Evolutionary conservation across 2,888 invertebrate genomes (phyloP), one percentile per base, ranked within the genome.

Genomic region (Drosophila macrospina): DNA sequence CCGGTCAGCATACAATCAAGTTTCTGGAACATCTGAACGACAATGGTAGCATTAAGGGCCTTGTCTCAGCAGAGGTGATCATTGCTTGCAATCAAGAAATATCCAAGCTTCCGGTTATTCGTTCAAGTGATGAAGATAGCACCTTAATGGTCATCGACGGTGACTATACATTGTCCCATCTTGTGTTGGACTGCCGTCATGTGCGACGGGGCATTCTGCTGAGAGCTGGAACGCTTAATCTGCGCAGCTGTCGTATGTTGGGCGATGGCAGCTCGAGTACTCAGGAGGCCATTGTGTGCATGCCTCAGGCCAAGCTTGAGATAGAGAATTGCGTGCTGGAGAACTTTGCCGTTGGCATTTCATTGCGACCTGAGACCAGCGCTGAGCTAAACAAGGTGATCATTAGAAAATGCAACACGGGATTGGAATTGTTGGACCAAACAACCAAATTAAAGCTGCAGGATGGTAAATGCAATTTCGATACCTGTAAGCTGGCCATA

Each of bases 111-210:
- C 92, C 92, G 0, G 75, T 92, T 28, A 81, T 93, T 15, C 86
- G 92, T 68, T 92, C 92, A 0, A 91, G 92, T 16, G 93, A 93
- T 39, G 92, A 92, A 47, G 93, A 94, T 61, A 93, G 93, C 78
- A 91, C 93, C 0, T 90, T 94, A 71, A 88, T 95, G 15, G 93
- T 94, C 69, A 93, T 94, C 32, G 92, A 93, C 67, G 93, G 93
- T 0, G 90, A 93, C 76, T 92, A 93, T 44, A 64, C 91, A 1
- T 74, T 95, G n/a, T 93, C 93, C 72, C 93, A 94, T 82, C 34
- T 95, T 34, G 93, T 93, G 1, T 85, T 95, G 11, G 92, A 94
- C 75, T 93, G 94, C 42, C 90, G 91, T 30, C 92, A 92, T 15
- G 92, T 94, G 6, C 93, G 93, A 54, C 93, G 93, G 48, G 94